phyloP scores from a whole-genome alignment of 1,140 invertebrate species.

The Subanguina moxae region DNA sequence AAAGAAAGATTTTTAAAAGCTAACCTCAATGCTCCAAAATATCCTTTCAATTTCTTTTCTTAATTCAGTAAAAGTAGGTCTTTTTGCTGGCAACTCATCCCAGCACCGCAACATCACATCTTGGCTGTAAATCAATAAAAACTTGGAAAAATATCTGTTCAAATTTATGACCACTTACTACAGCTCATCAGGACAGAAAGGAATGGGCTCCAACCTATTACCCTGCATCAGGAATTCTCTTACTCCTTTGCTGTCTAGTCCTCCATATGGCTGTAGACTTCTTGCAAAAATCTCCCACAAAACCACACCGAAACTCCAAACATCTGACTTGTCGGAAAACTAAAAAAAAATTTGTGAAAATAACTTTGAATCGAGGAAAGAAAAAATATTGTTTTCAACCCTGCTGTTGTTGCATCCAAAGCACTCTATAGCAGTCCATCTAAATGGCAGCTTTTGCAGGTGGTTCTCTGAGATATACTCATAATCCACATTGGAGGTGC shows the following conservation, averaged over 20 bases:
- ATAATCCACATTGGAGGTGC: slow-evolving; percentile 59
- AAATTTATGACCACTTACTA: slow-evolving; percentile 22
- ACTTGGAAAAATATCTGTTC: no score
- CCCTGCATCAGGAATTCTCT: slow-evolving; percentile 16
- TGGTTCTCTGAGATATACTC: slow-evolving; percentile 23
- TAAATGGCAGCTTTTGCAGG: slow-evolving; percentile 29
- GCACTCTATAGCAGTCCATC: slow-evolving; percentile 42
- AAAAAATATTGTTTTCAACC: slow-evolving; percentile 1
- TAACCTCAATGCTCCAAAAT: not conserved
- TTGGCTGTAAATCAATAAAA: not conserved
- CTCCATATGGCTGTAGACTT: slow-evolving; percentile 20
- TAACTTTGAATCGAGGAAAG: not conserved
- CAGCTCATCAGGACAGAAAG: slow-evolving; percentile 19
- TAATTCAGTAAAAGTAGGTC: slow-evolving; percentile 19
- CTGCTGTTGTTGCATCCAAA: slow-evolving; percentile 12
- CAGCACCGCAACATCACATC: slow-evolving; percentile 24
- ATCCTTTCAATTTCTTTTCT: slow-evolving; percentile 15
- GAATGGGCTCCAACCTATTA: not conserved
- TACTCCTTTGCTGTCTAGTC: slow-evolving; percentile 19
- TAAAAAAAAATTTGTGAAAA: slow-evolving; percentile 9
- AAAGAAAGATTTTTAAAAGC: not conserved
- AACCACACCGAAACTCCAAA: slow-evolving; percentile 37
- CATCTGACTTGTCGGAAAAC: slow-evolving; percentile 42
- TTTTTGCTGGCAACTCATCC: slow-evolving; percentile 11
- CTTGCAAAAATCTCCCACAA: slow-evolving; percentile 40